Base-by-base conservation (phyloP, 1,140 invertebrate genomes). In the Nasonia giraulti region DNA sequence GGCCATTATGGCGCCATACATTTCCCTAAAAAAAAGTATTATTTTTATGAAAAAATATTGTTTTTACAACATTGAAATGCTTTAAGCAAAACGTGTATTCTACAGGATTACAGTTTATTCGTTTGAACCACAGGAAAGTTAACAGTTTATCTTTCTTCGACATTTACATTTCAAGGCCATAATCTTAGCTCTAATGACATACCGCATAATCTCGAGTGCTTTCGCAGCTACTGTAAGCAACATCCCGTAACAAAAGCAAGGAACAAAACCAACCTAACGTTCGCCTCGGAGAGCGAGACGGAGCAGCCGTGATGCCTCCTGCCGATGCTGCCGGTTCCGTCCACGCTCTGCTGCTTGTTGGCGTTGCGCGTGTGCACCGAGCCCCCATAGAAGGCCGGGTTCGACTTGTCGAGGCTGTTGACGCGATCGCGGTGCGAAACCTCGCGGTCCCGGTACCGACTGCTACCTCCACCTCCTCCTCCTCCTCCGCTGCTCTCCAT, bases 341-440 rank as follows among this genome's bases (percentile, higher is more conserved):
- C 81, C 0, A 81, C 77, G 33, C 90, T 89, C 47, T 89, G 88
- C 33, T 89, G 89, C 75, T 92, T 92, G 78, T 87, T 88, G 68
- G 88, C 71, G 81, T 90, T 90, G 87, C 91, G 88, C 2, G 89
- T 84, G 66, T 90, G 90, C 40, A 87, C 87, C 76, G 89, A 89
- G 86, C 87, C 87, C 17, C 90, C 88, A 86, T 92, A 92, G 87
- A 91, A 93, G n/a, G 88, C 75, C 33, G 90, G 87, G 62, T 88
- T 91, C 12, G 89, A 88, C 80, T 93, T 93, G 83, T 93, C 92
- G 23, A 93, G 87, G 85, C 92, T 93, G 82, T 93, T 93, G 12
- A 92, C 91, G 55, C 92, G 88, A 12, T 93, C 92, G 62, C 92
- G 87, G 74, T 90, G 89, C 27, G 50, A 69, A 82, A 90, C 91